Percentiles rank a stretch among this genome's conserved stretches.
Evolutionary conservation across 2,113 vertebrate species (phyloP).

Genomic region (Ceyx cyanopectus): DNA sequence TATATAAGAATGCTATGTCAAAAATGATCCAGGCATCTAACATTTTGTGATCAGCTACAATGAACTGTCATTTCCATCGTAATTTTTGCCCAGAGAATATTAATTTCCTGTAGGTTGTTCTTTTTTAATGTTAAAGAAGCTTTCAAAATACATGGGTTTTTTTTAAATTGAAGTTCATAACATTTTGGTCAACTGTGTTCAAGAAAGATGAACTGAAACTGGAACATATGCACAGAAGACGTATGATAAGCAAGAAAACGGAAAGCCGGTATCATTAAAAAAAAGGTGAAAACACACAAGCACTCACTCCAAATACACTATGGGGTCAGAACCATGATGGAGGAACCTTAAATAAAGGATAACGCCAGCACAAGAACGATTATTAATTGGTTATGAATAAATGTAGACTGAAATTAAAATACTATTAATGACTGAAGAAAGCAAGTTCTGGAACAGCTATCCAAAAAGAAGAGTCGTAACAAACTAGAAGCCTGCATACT

Average conservation of each 20-base stretch:
- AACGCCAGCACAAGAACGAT: not conserved
- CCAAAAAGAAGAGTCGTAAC: not conserved
- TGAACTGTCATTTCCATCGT: not conserved
- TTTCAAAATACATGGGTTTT: not conserved
- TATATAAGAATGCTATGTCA: not conserved
- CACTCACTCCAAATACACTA: rapidly evolving
- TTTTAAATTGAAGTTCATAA: not conserved
- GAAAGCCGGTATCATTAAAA: not conserved
- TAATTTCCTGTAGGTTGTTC: not conserved
- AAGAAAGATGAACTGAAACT: constrained; percentile 26
- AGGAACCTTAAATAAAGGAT: not conserved
- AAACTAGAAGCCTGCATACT: not conserved
- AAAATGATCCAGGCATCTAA: rapidly evolving
- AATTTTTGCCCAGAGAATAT: not conserved
- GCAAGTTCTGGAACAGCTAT: not conserved
- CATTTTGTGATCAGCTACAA: not conserved
- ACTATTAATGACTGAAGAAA: not conserved
- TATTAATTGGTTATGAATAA: not conserved
- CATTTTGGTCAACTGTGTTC: not conserved
- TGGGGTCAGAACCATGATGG: not conserved
- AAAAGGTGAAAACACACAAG: not conserved
- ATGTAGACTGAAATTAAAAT: not conserved
- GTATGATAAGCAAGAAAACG: not conserved
- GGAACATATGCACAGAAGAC: not conserved
- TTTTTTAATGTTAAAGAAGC: not conserved